Evolutionary conservation across 2,113 vertebrate species (phyloP).

Genomic region (Triplophysa siluroides): DNA sequence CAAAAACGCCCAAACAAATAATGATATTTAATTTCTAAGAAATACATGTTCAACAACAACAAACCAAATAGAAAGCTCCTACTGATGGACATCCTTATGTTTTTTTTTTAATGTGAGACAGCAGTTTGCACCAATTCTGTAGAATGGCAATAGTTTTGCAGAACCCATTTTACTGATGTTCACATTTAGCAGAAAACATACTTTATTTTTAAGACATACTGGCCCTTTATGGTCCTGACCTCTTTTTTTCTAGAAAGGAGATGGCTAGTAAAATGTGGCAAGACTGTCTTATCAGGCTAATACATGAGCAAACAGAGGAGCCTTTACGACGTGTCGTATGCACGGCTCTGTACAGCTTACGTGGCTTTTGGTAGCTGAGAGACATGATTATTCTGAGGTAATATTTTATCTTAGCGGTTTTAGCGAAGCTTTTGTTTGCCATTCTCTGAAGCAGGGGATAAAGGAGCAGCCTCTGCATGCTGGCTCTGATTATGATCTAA

Average conservation of each 20-base stretch:
- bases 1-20: too few species aligned
- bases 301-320: conserved; percentile 72
- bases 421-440: conserved; percentile 80
- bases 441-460: conserved; percentile 90
- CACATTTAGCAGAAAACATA: too few species aligned
- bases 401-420: conserved; percentile 77
- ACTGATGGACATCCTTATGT: too few species aligned
- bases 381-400: conserved; percentile 70
- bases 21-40: too few species aligned
- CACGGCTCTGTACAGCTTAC: conserved; percentile 55
- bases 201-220: too few species aligned
- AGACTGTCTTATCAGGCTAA: conserved; percentile 63
- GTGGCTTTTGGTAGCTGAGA: conserved; percentile 67
- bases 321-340: conserved; percentile 62
- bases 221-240: conserved; percentile 29
- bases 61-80: too few species aligned
- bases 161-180: too few species aligned
- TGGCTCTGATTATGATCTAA: conserved; percentile 91
- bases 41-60: too few species aligned
- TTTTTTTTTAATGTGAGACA: too few species aligned
- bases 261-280: conserved; percentile 43
- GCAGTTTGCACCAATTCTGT: too few species aligned
- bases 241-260: conserved; percentile 42
- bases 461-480: conserved; percentile 83
- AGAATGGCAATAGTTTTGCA: too few species aligned